phyloP scores from a whole-genome alignment of 1,140 invertebrate species.

The Rhyacophila brunnea region DNA sequence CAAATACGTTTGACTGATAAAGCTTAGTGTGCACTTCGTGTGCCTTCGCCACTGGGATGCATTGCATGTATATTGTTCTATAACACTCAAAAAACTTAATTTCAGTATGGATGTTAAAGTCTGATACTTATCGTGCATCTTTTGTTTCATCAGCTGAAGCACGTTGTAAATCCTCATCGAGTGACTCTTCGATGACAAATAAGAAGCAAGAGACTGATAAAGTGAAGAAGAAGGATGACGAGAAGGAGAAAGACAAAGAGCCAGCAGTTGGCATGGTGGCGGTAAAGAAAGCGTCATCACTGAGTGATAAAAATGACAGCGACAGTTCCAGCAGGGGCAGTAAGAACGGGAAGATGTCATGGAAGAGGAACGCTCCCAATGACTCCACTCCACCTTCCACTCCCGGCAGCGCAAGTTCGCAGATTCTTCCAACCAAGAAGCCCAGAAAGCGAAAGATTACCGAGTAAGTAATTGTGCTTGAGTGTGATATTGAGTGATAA shows the following conservation, averaged over 20 bases:
- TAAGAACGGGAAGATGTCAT: constrained; percentile 30
- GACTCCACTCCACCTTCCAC: constrained; percentile 22
- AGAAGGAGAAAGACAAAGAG: background rate
- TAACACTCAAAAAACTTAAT: no score
- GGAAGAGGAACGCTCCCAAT: constrained; percentile 15
- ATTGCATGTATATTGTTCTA: no score
- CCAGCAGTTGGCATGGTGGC: background rate
- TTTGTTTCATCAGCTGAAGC: constrained; percentile 16
- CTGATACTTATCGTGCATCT: no score
- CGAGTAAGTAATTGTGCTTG: constrained; percentile 16
- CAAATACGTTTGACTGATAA: no score
- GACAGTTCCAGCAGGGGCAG: constrained; percentile 34
- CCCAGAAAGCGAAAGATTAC: constrained; percentile 31
- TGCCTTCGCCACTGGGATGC: no score
- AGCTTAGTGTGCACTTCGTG: no score
- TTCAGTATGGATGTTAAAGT: no score
- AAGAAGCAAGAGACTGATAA: constrained; percentile 24
- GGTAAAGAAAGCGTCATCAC: constrained; percentile 21
- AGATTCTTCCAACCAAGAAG: constrained; percentile 19
- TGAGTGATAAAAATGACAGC: constrained; percentile 33
- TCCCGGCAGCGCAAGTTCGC: constrained; percentile 8
- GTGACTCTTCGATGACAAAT: constrained; percentile 26
- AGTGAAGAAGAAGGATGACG: constrained; percentile 20
- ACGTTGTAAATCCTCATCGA: constrained; percentile 30
- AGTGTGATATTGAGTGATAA: no score